phyloP scores from a whole-genome alignment of 2,888 invertebrate genomes.

The Eudasyphora cyanicolor region DNA sequence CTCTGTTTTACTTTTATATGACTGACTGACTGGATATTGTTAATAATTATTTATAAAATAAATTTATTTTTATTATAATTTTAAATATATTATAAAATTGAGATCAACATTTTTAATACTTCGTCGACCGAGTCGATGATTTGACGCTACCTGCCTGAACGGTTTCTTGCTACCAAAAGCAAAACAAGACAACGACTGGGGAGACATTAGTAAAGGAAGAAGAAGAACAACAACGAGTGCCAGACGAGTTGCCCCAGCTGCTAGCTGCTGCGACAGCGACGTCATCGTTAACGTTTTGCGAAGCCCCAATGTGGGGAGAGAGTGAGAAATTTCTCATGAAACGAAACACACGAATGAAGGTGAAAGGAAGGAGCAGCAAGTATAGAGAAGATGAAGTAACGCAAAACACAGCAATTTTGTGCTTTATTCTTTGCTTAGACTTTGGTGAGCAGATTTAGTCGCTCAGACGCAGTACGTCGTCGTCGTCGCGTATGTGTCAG shows the following conservation, averaged over 20 bases:
- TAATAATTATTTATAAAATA: too few species aligned
- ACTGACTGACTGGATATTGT: not conserved
- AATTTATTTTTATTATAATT: too few species aligned
- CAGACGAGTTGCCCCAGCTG: conserved; percentile 57
- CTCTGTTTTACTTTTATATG: not conserved
- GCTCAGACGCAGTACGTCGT: conserved; percentile 65
- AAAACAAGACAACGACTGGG: not conserved
- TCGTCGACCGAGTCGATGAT: too few species aligned
- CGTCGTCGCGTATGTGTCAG: conserved; percentile 61
- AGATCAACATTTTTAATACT: too few species aligned
- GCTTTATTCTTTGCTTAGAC: conserved; percentile 23
- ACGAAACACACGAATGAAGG: conserved; percentile 5
- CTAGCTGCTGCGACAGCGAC: conserved; percentile 15
- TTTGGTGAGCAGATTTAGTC: conserved; percentile 57
- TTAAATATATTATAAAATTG: too few species aligned
- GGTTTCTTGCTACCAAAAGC: conserved; percentile 31
- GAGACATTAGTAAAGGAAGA: conserved; percentile 6
- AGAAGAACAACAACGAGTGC: conserved; percentile 47
- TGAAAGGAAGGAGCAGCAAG: too few species aligned
- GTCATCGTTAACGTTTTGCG: conserved; percentile 5
- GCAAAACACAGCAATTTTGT: conserved; percentile 21
- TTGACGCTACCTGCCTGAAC: conserved; percentile 34
- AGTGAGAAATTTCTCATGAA: not conserved
- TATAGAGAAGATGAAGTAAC: conserved; percentile 22
- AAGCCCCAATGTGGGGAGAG: conserved; percentile 49